Conservation (phyloP, 1,140 invertebrate species). For the Drosophila bocqueti region DNA sequence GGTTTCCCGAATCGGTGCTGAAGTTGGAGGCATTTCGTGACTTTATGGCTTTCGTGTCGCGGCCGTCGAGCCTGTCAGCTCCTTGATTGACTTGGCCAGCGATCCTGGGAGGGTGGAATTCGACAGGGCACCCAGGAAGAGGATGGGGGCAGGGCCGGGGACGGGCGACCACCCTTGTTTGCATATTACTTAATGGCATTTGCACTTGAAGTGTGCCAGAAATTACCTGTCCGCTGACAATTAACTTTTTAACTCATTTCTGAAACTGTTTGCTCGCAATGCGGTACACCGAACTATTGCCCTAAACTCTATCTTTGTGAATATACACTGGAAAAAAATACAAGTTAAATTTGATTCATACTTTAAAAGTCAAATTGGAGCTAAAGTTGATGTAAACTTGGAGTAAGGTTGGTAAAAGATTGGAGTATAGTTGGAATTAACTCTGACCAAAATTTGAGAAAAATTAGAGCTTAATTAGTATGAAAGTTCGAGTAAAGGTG, state of each 20-base stretch:
- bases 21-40: constrained; percentile 67
- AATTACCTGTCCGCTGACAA: constrained; percentile 83
- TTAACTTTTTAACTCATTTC: constrained; percentile 83
- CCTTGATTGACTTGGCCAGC: constrained; percentile 68
- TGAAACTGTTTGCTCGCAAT: constrained; percentile 62
- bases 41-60: constrained; percentile 82
- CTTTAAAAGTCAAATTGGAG: neutral
- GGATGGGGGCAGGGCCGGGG: neutral
- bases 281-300: constrained; percentile 43
- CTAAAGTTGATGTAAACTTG: neutral
- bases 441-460: too few relatives aligned
- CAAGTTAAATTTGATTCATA: rapidly evolving
- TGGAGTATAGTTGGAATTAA: too few relatives aligned
- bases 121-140: neutral
- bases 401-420: neutral
- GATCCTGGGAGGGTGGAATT: constrained; percentile 13
- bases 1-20: constrained; percentile 6
- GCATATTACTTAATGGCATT: constrained; percentile 81
- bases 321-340: neutral
- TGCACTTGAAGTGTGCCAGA: constrained; percentile 80
- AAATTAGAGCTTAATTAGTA: neutral
- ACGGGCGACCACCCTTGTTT: constrained; percentile 68
- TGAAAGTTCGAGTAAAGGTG: too few relatives aligned
- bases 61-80: constrained; percentile 61
- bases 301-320: constrained; percentile 5